phyloP scores from a whole-genome alignment of 2,797 vertebrate species.

The Sebastes variabilis region DNA sequence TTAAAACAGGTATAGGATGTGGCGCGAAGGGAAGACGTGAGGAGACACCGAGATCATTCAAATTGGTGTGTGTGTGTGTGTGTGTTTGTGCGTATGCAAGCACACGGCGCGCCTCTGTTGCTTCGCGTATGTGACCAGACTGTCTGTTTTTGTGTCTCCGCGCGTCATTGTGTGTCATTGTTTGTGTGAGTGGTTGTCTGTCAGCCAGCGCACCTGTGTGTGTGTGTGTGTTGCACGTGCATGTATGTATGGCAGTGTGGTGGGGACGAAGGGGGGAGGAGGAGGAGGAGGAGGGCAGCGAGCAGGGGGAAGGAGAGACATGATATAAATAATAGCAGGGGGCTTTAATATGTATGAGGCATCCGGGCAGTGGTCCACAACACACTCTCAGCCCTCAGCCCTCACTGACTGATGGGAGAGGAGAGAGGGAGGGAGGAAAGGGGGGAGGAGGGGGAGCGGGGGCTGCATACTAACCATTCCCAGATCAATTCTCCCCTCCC shows the following conservation, averaged over 20 bases:
- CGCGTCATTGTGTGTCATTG: constrained; percentile 65
- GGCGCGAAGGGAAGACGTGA: constrained; percentile 61
- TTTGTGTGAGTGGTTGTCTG: constrained; percentile 73
- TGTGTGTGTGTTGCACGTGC: constrained; percentile 43
- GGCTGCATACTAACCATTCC: constrained; percentile 86
- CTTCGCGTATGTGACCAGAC: constrained; percentile 71
- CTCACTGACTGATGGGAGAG: constrained; percentile 86
- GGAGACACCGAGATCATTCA: constrained; percentile 73
- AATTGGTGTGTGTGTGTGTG: constrained; percentile 26
- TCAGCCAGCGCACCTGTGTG: constrained; percentile 52
- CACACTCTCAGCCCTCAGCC: constrained; percentile 81
- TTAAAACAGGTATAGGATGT: constrained; percentile 76
- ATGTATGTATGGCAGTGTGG: constrained; percentile 63
- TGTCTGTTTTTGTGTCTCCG: constrained; percentile 67
- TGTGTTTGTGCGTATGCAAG: constrained; percentile 30
- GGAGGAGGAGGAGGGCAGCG: constrained; percentile 50
- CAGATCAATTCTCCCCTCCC: constrained; percentile 85
- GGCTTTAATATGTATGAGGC: constrained; percentile 89
- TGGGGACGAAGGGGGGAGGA: constrained; percentile 15
- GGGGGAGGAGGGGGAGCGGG: constrained; percentile 53
- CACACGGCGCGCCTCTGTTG: constrained; percentile 43
- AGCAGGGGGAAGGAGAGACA: constrained; percentile 79
- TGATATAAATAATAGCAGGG: constrained; percentile 84
- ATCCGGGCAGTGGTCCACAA: constrained; percentile 87
- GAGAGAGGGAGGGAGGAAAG: constrained; percentile 63